Percentiles rank a stretch among this genome's conserved stretches.
phyloP scores from a whole-genome alignment of 2,888 invertebrate species.

The Lasioglossum pauxillum region DNA sequence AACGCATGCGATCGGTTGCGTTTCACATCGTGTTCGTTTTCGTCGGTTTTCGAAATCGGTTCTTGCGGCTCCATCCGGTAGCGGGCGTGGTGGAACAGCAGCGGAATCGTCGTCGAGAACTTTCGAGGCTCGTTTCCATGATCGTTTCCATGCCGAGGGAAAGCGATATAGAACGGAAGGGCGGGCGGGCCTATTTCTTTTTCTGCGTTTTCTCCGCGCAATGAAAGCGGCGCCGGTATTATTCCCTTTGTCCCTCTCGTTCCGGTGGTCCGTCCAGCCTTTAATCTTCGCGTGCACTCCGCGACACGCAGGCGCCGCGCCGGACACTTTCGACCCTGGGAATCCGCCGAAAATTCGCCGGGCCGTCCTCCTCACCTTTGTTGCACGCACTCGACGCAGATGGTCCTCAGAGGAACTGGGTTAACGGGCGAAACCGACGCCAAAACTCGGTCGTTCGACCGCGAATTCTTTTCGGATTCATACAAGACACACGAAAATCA shows the following conservation, averaged over 20 bases:
- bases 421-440: slow-evolving; percentile 13
- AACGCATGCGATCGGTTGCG: background rate
- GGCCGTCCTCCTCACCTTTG: slow-evolving; percentile 46
- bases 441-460: background rate
- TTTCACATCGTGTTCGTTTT: background rate
- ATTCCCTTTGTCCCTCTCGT: slow-evolving; percentile 65
- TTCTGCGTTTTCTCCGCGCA: slow-evolving; percentile 27
- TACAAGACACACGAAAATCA: background rate
- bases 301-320: slow-evolving; percentile 21
- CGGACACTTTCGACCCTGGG: background rate
- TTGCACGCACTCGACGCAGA: slow-evolving; percentile 17
- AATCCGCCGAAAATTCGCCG: slow-evolving; percentile 4
- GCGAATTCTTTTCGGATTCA: background rate
- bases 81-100: background rate
- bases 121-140: background rate
- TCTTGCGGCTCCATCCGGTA: background rate
- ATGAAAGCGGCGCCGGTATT: slow-evolving; percentile 61
- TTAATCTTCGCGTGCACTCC: slow-evolving; percentile 62
- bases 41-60: background rate
- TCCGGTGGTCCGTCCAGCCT: slow-evolving; percentile 59
- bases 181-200: slow-evolving; percentile 13
- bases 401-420: slow-evolving; percentile 35
- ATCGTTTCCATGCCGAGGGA: slow-evolving; percentile 52
- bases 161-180: slow-evolving; percentile 61
- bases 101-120: background rate